Evolutionary conservation across 2,888 invertebrate species (phyloP).

Genomic region (Catocala fraxini): DNA sequence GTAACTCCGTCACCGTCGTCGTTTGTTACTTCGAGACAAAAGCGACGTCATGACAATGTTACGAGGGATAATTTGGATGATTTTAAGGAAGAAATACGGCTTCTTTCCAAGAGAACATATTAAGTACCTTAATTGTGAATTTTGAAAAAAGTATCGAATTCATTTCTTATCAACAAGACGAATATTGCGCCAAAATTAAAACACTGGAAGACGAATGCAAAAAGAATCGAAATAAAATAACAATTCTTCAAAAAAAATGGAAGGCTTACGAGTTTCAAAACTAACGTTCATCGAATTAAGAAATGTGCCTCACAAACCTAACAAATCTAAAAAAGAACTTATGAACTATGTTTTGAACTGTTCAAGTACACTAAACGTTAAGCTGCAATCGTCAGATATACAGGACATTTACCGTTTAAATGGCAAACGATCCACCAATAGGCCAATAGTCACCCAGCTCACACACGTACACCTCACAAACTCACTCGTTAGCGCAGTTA

Average conservation of each 20-base stretch:
- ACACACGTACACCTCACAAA: slow-evolving; percentile 1
- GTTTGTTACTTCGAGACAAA: no score
- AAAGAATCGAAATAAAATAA: neutral
- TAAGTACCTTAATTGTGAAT: no score
- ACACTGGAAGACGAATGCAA: slow-evolving; percentile 3
- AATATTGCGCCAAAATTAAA: neutral
- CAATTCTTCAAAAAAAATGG: slow-evolving; percentile 7
- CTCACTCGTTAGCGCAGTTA: slow-evolving; percentile 4
- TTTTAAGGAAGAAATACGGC: no score
- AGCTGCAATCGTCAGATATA: neutral
- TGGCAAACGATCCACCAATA: neutral
- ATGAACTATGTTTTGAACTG: neutral
- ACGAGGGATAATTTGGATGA: no score
- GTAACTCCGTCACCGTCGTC: no score
- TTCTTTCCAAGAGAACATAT: no score
- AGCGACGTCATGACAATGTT: no score
- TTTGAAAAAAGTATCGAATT: no score
- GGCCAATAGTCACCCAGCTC: slow-evolving; percentile 3
- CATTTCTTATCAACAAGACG: neutral
- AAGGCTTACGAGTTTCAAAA: slow-evolving; percentile 12
- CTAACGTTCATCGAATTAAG: slow-evolving; percentile 12
- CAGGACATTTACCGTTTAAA: neutral
- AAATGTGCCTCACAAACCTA: slow-evolving; percentile 6
- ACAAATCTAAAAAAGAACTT: slow-evolving; percentile 7
- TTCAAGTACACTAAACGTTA: slow-evolving; percentile 2